These are phyloP conservation scores for Cacoxenus indagator DNA, from an alignment of 2,888 invertebrate species.

Conservation along the genomic window DNA sequence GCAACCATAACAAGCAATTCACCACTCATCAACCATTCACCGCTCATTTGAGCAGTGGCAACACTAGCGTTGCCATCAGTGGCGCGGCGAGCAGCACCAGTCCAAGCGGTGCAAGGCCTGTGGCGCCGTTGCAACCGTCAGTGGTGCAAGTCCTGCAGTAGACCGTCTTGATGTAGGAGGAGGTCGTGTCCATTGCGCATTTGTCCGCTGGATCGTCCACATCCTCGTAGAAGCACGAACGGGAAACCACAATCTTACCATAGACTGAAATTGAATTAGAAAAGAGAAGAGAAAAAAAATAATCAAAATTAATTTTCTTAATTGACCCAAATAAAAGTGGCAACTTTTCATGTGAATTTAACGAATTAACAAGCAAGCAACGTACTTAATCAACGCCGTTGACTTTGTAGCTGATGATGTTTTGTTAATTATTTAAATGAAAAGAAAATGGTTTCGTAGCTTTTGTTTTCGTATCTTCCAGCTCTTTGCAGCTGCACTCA, in stretches of 20 bases:
- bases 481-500: too few species aligned
- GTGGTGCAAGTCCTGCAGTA: slow-evolving; percentile 69
- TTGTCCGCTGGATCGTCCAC: slow-evolving; percentile 67
- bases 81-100: slow-evolving; percentile 51
- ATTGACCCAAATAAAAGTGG: too few species aligned
- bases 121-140: slow-evolving; percentile 69
- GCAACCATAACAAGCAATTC: too few species aligned
- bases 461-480: too few species aligned
- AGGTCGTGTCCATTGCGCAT: slow-evolving; percentile 66
- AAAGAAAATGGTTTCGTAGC: too few species aligned
- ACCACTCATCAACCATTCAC: neutral
- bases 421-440: too few species aligned
- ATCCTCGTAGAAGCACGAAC: slow-evolving; percentile 70
- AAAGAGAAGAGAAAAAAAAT: neutral
- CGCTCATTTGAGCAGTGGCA: slow-evolving; percentile 50
- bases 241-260: slow-evolving; percentile 69
- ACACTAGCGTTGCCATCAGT: slow-evolving; percentile 43
- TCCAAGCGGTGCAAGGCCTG: slow-evolving; percentile 51
- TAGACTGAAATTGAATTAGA: slow-evolving; percentile 65
- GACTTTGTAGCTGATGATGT: too few species aligned
- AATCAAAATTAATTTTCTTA: neutral
- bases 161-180: slow-evolving; percentile 69
- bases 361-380: too few species aligned
- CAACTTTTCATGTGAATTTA: too few species aligned
- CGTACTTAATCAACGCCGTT: too few species aligned